Evolutionary conservation across 2,888 invertebrate species (phyloP), one percentile per base, ranked within the genome.

Genomic region (Macrostomum cliftonense): DNA sequence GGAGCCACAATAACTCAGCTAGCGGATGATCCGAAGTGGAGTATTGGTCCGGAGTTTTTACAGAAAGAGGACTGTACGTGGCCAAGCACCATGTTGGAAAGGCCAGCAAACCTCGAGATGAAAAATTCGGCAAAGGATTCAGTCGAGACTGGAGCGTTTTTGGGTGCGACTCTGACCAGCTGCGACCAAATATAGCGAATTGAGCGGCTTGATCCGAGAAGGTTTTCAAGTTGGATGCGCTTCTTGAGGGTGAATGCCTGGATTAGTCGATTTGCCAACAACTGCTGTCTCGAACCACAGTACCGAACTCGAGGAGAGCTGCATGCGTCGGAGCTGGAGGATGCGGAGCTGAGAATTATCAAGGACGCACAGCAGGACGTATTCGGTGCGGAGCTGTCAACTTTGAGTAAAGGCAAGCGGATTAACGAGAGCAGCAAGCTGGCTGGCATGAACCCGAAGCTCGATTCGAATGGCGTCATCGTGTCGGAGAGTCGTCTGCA

Each of bases 41-140:
- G 45, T 48, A 28, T 20, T 37, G 53, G 50, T 7, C 50, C 46
- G 14, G 17, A 38, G 14, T 49, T 49, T 42, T 20, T 49, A 13
- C 17, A 46, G 21, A 12, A 17, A 16, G 39, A 38, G 2, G 36
- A 20, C 13, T 37, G 39, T 1, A 16, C 16, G 1, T 42, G 49
- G 45, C 46, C 45, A 20, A 28, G 28, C 28, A 36, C 20, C 13
- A 2, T 13, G n/a, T 21, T 17, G 16, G 13, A 20, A 9, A 9
- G 19, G 9, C n/a, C 19, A 16, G 19, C 4, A 12, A n/a, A n/a
- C 16, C 16, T 19, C 2, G 16, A 39, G n/a, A n/a, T 40, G 7
- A 38, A 7, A n/a, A 36, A 40, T 43, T 16, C 17, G 2, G 16
- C 12, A 9, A 39, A 36, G 19, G n/a, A 45, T 21, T 28, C 13